phyloP scores from a whole-genome alignment of 2,888 invertebrate species.

The Cataglyphis altisquamis region DNA sequence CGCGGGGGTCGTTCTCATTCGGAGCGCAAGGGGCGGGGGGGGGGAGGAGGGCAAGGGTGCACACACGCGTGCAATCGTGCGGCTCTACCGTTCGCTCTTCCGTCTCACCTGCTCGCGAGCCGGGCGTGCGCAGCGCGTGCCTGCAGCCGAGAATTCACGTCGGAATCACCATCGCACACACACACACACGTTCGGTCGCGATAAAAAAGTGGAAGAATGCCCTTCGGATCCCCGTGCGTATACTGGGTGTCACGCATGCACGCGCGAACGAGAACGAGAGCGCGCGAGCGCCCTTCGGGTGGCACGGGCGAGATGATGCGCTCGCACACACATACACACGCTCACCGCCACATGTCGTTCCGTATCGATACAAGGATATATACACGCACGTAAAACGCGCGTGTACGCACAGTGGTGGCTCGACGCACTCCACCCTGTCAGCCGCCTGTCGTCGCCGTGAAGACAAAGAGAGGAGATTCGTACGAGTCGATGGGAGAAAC shows the following conservation, averaged over 20 bases:
- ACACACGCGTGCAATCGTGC: conserved; percentile 44
- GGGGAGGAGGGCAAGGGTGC: conserved; percentile 64
- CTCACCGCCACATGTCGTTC: not conserved
- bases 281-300: conserved; percentile 56
- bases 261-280: conserved; percentile 37
- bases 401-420: conserved; percentile 33
- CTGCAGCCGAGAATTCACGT: conserved; percentile 69
- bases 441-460: conserved; percentile 72
- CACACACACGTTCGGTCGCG: conserved; percentile 56
- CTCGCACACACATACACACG: conserved; percentile 1
- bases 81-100: conserved; percentile 41
- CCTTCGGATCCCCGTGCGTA: conserved; percentile 61
- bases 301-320: conserved; percentile 17
- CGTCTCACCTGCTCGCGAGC: conserved; percentile 77
- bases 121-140: conserved; percentile 81
- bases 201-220: conserved; percentile 77
- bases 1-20: conserved; percentile 54
- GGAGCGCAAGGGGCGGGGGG: not conserved
- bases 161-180: conserved; percentile 53
- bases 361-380: not conserved
- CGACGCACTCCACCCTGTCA: conserved; percentile 75
- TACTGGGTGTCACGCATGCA: conserved; percentile 54
- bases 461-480: conserved; percentile 45
- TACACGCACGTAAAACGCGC: conserved; percentile 12
- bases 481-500: conserved; percentile 56